phyloP scores from a whole-genome alignment of 1,140 invertebrate species.

The Maniola jurtina region DNA sequence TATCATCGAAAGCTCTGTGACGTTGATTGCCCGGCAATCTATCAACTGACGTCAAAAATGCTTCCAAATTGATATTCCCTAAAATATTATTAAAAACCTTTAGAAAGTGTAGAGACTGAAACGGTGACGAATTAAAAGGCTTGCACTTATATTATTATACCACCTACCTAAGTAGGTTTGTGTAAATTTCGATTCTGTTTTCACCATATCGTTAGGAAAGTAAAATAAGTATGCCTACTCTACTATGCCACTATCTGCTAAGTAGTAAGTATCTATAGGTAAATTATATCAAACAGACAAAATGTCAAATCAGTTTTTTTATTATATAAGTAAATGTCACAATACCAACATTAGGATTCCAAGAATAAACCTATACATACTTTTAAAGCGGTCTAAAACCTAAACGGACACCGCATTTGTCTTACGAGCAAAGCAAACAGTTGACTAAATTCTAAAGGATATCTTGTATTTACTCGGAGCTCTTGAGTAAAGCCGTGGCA shows the following conservation, averaged over 20 bases:
- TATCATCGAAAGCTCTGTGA: background rate
- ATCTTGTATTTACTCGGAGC: background rate
- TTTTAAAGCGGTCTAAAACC: background rate
- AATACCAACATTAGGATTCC: background rate
- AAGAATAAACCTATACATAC: background rate
- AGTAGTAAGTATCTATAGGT: too few relatives aligned
- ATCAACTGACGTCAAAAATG: conserved; percentile 5
- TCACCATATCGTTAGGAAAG: too few relatives aligned
- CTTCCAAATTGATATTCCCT: background rate
- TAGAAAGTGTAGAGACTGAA: background rate
- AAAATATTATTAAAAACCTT: background rate
- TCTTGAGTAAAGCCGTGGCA: background rate
- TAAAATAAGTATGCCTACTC: too few relatives aligned
- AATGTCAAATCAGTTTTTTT: too few relatives aligned
- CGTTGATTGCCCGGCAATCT: background rate
- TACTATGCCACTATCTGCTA: too few relatives aligned
- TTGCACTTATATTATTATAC: too few relatives aligned
- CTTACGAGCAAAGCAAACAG: conserved; percentile 7
- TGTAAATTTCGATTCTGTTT: too few relatives aligned
- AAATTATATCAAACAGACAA: too few relatives aligned
- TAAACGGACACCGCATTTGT: background rate
- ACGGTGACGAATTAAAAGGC: background rate
- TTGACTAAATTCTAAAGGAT: conserved; percentile 4
- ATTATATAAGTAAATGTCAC: background rate
- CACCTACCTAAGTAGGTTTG: too few relatives aligned